A percentile compares a stretch with the other conserved stretches of the same genome.
These are phyloP conservation scores for Bos taurus DNA, from an alignment of 2,113 vertebrate species.

Conservation along the genomic window ARS-UCD2.0 NC_037357.1:92298001-92298500, in stretches of 20 bases:
- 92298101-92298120: background rate
- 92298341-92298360: background rate
- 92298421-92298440: background rate
- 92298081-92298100: background rate
- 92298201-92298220: background rate
- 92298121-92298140: background rate
- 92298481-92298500: background rate
- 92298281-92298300: background rate
- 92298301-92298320: background rate
- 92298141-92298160: background rate
- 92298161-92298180: background rate
- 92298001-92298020: background rate
- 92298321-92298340: background rate
- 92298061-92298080: background rate
- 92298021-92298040: background rate
- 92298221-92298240: background rate
- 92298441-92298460: background rate
- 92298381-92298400: background rate
- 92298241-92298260: background rate
- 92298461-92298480: background rate
- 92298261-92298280: conserved; percentile 10
- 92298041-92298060: background rate
- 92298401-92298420: background rate
- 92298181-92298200: background rate
- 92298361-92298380: background rate